Conservation (phyloP, 2,797 vertebrate genomes). For the Cichlasoma orientale region DNA sequence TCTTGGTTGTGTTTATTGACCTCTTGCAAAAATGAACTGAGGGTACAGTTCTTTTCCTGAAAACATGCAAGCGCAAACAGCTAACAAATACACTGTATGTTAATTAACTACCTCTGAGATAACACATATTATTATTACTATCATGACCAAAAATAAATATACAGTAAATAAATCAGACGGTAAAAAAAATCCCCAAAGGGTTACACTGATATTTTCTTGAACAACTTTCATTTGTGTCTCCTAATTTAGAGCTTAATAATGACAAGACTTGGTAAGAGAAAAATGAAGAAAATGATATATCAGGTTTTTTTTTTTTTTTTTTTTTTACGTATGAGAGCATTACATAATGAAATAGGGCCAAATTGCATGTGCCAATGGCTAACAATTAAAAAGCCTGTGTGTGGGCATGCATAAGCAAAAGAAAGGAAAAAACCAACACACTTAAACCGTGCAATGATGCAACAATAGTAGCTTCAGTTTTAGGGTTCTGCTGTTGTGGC, state of each 20-base stretch:
- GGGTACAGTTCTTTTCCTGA: neutral
- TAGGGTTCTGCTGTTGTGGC: neutral
- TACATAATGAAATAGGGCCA: neutral
- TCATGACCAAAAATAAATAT: neutral
- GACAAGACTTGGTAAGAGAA: neutral
- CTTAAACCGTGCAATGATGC: neutral
- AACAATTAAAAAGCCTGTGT: neutral
- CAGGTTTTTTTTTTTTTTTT: too few species aligned
- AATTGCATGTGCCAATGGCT: neutral
- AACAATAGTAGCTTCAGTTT: neutral
- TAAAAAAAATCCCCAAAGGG: neutral
- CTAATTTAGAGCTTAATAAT: neutral
- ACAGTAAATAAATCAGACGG: neutral
- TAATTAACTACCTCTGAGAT: neutral
- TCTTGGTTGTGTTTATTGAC: neutral
- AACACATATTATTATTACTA: neutral
- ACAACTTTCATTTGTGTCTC: neutral
- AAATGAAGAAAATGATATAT: neutral
- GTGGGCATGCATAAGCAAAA: neutral
- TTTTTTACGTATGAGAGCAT: neutral
- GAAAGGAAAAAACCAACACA: accelerated
- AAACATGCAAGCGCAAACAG: neutral
- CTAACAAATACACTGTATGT: neutral
- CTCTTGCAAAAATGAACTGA: neutral
- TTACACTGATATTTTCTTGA: neutral